phyloP scores from a whole-genome alignment of 2,797 vertebrate species.

The Myoxocephalus aenaeus region DNA sequence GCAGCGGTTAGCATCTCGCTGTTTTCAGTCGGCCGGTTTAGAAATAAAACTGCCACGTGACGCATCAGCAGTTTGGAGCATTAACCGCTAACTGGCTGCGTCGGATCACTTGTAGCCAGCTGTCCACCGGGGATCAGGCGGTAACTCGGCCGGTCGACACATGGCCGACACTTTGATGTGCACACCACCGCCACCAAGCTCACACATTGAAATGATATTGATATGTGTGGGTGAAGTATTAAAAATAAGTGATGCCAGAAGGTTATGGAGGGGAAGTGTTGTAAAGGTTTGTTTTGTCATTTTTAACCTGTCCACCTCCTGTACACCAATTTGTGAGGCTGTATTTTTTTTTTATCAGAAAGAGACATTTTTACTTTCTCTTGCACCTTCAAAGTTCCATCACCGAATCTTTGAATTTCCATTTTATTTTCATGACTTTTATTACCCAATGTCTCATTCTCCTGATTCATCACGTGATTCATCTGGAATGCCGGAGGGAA shows the following conservation, averaged over 20 bases:
- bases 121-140: constrained; percentile 35
- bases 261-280: background rate
- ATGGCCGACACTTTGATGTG: constrained; percentile 4
- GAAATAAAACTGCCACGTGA: background rate
- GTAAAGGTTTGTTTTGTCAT: background rate
- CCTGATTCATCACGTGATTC: background rate
- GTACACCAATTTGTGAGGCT: background rate
- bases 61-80: constrained; percentile 42
- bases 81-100: constrained; percentile 27
- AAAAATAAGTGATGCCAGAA: background rate
- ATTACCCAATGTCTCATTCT: background rate
- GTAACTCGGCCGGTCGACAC: constrained; percentile 23
- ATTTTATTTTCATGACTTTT: background rate
- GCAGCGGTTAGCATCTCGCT: constrained; percentile 18
- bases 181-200: background rate
- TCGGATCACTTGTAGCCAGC: constrained; percentile 31
- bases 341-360: too few species aligned
- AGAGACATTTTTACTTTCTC: too few species aligned
- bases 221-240: background rate
- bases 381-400: background rate
- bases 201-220: background rate
- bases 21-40: constrained; percentile 34
- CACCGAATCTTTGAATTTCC: background rate
- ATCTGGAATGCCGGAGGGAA: background rate
- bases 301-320: background rate